Base-by-base conservation (phyloP, 2,797 vertebrate genomes). In the Amblyraja radiata region DNA sequence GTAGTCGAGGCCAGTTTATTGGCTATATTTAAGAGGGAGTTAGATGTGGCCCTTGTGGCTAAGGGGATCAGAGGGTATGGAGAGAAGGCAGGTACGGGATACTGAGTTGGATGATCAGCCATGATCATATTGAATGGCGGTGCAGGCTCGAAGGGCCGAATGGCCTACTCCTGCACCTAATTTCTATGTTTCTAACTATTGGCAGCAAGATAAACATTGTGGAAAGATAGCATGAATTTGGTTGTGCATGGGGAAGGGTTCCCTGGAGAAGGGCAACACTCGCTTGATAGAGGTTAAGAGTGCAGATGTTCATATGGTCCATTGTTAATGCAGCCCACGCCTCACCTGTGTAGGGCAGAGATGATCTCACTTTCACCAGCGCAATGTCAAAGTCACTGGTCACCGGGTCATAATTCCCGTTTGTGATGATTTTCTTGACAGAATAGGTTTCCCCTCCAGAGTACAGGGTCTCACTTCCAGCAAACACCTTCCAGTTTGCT, bases 321-420 rank as follows among this genome's bases (percentile, higher is more conserved):
- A 3, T 4, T 68, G 32, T 5, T 36, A 32, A 32, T 32, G 13
- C 6, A 16, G 28, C 6, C 1, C 1, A 4, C 2, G 0, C 25
- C 90, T 74, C 11, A 92, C 90, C 90, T 74, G 90, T 92, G 90
- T n/a, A 76, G 0, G 90, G 90, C 36, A 92, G 16, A 1, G 71
- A 5, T 28, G 71, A 54, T 2, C 46, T 74, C 36, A 92, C 13
- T 54, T 92, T 92, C 13, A 92, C 28, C 32, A 92, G 90, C 0
- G 90, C 90, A 54, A 92, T 54, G 11, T 92, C 90, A 16, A 74
- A 92, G 25, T 92, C 23, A 5, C 39, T 92, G 90, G 1, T 76
- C 23, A 0, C 0, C 6, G 3, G 0, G 23, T 92, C 18, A 39
- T 74, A 92, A 11, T n/a, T 6, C 25, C 71, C 71, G 16, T 92